These are phyloP conservation scores for Monopterus albus DNA, from an alignment of 2,113 vertebrate species.

Conservation along the genomic window DNA sequence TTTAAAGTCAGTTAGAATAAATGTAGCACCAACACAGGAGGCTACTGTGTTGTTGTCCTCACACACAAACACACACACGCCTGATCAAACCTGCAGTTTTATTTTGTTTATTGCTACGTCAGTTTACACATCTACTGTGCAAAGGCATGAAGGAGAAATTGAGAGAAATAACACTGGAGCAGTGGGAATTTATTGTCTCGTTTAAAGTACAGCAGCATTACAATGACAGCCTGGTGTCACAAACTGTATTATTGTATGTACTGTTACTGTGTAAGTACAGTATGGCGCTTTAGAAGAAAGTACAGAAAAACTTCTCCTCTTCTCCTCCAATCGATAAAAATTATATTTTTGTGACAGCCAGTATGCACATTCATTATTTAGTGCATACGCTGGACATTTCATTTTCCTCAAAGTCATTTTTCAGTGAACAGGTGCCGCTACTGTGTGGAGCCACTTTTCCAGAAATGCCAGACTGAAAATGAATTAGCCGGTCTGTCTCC, in stretches of 20 bases:
- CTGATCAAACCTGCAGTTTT: conserved; percentile 6
- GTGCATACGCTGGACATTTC: conserved; percentile 12
- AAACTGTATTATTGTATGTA: conserved; percentile 7
- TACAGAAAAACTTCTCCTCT: background rate
- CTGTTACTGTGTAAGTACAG: background rate
- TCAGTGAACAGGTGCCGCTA: conserved; percentile 20
- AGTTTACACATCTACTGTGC: background rate
- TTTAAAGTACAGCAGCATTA: background rate
- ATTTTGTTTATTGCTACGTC: conserved; percentile 10
- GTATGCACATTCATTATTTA: conserved; percentile 32
- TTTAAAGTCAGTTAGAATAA: conserved; percentile 34
- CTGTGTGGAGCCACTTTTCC: conserved; percentile 9
- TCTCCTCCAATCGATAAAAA: background rate
- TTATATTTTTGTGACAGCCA: background rate
- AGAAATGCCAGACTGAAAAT: conserved; percentile 22
- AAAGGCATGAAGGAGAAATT: background rate
- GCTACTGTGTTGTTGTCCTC: background rate
- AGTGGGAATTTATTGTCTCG: background rate
- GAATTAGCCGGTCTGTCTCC: conserved; percentile 14
- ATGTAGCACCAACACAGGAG: conserved; percentile 15
- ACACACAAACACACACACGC: conserved; percentile 13
- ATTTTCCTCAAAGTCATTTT: conserved; percentile 41
- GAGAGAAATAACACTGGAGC: background rate
- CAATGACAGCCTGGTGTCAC: conserved; percentile 3
- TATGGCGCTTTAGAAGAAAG: background rate